Conservation (phyloP, 1,140 invertebrate genomes). For the Sycophaga agraensis region DNA sequence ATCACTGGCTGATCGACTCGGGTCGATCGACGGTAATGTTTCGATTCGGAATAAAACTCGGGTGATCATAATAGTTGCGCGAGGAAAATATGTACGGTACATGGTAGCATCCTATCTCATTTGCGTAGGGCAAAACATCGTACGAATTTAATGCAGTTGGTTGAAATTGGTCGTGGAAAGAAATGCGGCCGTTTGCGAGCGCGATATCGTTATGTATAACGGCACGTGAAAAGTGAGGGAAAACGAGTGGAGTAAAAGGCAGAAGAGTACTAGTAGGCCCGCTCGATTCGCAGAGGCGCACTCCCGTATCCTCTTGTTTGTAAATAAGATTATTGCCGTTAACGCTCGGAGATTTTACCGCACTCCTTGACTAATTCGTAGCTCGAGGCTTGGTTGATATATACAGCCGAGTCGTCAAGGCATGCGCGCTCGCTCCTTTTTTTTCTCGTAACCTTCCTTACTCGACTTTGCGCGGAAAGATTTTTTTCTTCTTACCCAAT, state of each 20-base stretch:
- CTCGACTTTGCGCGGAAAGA: not conserved
- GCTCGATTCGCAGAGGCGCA: slow-evolving; percentile 6
- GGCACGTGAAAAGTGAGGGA: not conserved
- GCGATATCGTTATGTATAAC: no score
- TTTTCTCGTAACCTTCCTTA: slow-evolving; percentile 5
- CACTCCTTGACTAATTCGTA: not conserved
- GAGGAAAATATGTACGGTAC: no score
- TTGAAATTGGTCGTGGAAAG: no score
- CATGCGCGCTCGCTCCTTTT: not conserved
- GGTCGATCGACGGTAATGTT: no score
- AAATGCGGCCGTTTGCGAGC: no score
- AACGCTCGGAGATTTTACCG: slow-evolving; percentile 8
- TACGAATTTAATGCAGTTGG: no score
- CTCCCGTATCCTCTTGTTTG: slow-evolving; percentile 19
- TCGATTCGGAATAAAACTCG: no score
- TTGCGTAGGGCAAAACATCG: no score
- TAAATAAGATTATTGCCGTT: slow-evolving; percentile 25
- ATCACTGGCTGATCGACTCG: no score
- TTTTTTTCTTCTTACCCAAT: not conserved
- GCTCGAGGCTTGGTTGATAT: not conserved
- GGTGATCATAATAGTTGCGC: no score
- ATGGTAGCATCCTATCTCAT: no score
- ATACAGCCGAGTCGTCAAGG: not conserved
- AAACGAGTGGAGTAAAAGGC: slow-evolving; percentile 20
- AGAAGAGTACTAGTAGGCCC: not conserved